phyloP scores from a whole-genome alignment of 2,888 invertebrate genomes.

The Mythimna loreyi region DNA sequence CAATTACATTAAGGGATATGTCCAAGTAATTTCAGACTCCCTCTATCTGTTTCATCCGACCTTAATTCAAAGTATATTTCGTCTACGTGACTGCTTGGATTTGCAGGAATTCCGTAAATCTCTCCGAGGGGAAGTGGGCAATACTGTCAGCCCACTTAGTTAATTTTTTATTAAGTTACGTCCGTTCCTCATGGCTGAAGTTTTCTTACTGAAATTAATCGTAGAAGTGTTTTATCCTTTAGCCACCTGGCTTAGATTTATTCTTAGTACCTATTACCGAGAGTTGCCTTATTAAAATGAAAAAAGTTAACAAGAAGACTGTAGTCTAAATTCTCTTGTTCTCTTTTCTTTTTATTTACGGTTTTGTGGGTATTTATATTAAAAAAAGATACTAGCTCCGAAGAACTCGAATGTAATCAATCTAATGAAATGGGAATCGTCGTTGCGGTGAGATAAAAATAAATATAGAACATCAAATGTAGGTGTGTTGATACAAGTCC shows the following conservation, averaged over 20 bases:
- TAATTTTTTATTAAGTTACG: constrained; percentile 43
- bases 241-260: constrained; percentile 23
- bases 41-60: constrained; percentile 40
- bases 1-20: constrained; percentile 40
- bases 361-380: neutral
- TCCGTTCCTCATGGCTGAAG: constrained; percentile 11
- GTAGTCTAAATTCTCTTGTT: too few relatives aligned
- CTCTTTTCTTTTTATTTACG: too few relatives aligned
- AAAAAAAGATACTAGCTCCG: constrained; percentile 21
- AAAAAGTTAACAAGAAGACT: neutral
- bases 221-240: constrained; percentile 18
- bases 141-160: constrained; percentile 17
- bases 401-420: constrained; percentile 7
- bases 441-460: constrained; percentile 9
- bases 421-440: constrained; percentile 14
- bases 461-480: too few relatives aligned
- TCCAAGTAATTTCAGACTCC: constrained; percentile 34
- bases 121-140: constrained; percentile 21
- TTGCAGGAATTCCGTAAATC: constrained; percentile 42
- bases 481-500: neutral
- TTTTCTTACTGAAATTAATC: constrained; percentile 23
- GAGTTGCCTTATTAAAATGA: constrained; percentile 3
- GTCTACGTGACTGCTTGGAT: constrained; percentile 44
- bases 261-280: constrained; percentile 6
- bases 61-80: constrained; percentile 47